phyloP scores from a whole-genome alignment of 2,113 vertebrate species.

The Brienomyrus longianalis region DNA sequence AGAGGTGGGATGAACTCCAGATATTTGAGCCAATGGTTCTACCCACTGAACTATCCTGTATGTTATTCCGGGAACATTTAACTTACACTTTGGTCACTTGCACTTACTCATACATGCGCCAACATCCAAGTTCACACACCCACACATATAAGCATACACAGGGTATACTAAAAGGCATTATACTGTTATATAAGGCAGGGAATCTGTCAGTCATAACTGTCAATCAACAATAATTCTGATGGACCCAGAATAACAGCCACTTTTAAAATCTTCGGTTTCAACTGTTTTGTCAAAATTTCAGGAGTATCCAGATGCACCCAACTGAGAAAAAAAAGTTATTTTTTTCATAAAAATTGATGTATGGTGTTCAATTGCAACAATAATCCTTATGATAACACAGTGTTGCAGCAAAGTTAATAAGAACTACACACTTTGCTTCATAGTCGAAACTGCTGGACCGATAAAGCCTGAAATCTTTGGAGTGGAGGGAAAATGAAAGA shows the following conservation, averaged over 20 bases:
- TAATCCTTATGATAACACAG: conserved; percentile 35
- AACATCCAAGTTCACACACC: background rate
- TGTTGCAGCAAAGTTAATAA: conserved; percentile 38
- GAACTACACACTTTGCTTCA: conserved; percentile 37
- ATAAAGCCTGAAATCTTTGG: conserved; percentile 44
- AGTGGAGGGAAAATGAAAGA: conserved; percentile 31
- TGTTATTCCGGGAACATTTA: background rate
- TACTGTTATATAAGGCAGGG: background rate
- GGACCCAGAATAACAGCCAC: background rate
- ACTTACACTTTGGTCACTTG: background rate
- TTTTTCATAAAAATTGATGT: conserved; percentile 21
- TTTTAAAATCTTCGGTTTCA: background rate
- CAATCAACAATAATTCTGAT: background rate
- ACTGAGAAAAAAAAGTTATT: background rate
- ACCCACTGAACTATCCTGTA: background rate
- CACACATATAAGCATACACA: background rate
- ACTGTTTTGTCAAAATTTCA: background rate
- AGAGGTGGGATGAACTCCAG: background rate
- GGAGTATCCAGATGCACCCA: background rate
- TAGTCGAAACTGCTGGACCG: conserved; percentile 46
- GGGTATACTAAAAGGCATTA: background rate
- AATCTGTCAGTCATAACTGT: background rate
- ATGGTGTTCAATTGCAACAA: conserved; percentile 22
- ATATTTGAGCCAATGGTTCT: background rate
- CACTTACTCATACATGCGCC: background rate